Conservation (phyloP, 2,113 vertebrate genomes). For the Oryzias woworae region DNA sequence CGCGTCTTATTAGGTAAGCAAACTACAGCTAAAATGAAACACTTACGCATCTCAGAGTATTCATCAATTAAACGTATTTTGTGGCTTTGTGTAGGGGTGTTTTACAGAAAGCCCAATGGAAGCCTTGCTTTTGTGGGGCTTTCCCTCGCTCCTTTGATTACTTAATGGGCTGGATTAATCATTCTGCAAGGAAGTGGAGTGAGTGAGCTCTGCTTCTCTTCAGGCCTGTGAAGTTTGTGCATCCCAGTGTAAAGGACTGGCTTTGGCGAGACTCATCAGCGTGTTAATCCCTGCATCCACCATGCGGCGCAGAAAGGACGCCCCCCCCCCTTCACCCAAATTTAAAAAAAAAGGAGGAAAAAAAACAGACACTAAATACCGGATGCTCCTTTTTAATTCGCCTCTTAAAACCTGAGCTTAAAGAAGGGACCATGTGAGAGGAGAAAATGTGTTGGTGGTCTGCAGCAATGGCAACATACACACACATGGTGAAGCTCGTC, state of each 20-base stretch:
- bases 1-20: no score
- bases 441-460: slow-evolving; percentile 77
- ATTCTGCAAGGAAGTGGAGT: slow-evolving; percentile 27
- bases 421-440: slow-evolving; percentile 60
- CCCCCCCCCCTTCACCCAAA: no score
- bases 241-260: slow-evolving; percentile 16
- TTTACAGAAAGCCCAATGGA: slow-evolving; percentile 16
- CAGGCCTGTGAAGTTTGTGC: slow-evolving; percentile 7
- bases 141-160: slow-evolving; percentile 38
- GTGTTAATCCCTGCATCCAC: slow-evolving; percentile 33
- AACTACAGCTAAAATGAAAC: no score
- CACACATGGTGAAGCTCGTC: slow-evolving; percentile 12
- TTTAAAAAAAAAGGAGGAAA: background rate
- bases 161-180: slow-evolving; percentile 62
- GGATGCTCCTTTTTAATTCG: slow-evolving; percentile 60
- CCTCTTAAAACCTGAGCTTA: slow-evolving; percentile 44
- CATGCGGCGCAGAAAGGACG: slow-evolving; percentile 13
- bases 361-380: slow-evolving; percentile 39
- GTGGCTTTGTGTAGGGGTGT: background rate
- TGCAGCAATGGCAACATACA: slow-evolving; percentile 41
- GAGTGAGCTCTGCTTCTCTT: slow-evolving; percentile 16
- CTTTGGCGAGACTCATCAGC: slow-evolving; percentile 23
- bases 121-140: slow-evolving; percentile 6
- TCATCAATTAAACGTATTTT: background rate
- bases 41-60: no score